Evolutionary conservation across 2,888 invertebrate species (phyloP), one percentile per base, ranked within the genome.

Genomic region (Drosophila mimetica): DNA sequence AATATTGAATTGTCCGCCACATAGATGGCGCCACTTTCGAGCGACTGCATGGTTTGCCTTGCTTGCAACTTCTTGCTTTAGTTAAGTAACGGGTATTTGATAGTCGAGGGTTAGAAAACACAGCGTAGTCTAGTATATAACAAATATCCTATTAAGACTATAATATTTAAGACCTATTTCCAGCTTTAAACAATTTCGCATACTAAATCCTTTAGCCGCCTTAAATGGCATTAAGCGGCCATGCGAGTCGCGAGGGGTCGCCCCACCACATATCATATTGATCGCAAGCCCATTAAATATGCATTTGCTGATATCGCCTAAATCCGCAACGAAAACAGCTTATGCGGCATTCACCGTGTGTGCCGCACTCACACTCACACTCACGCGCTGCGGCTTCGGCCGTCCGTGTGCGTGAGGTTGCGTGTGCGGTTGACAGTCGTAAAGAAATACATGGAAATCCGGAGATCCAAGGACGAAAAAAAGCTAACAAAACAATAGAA

Each of bases 251-350:
- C 16, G 41, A 32, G 41, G 69, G 46, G 42, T 55, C 59, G 67
- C 28, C 44, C 9, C n/a, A 2, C 44, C 44, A 14, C 50, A 60
- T 63, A 54, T 65, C 83, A 50, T 58, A 77, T 69, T 77, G 78
- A 81, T 84, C 87, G 81, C 77, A 74, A 74, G 75, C 77, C 85
- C 89, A 88, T 83, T 83, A 83, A 83, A 83, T 83, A 88, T 83
- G 87, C 83, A 86, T 83, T 83, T 84, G 69, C 81, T 86, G 84
- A 83, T 83, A 84, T 84, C 84, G 78, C 41, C 79, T 61, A 79
- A 83, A 84, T 79, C 84, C 84, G 81, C 76, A 71, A 69, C 82
- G 82, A 82, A 83, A 79, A 79, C 84, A 84, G 82, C 82, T 83
- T 84, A 83, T 82, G 84, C 55, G 73, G 81, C 76, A 71, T 63